Evolutionary conservation across 1,140 invertebrate species (phyloP).

Genomic region (Meloidogyne hapla): DNA sequence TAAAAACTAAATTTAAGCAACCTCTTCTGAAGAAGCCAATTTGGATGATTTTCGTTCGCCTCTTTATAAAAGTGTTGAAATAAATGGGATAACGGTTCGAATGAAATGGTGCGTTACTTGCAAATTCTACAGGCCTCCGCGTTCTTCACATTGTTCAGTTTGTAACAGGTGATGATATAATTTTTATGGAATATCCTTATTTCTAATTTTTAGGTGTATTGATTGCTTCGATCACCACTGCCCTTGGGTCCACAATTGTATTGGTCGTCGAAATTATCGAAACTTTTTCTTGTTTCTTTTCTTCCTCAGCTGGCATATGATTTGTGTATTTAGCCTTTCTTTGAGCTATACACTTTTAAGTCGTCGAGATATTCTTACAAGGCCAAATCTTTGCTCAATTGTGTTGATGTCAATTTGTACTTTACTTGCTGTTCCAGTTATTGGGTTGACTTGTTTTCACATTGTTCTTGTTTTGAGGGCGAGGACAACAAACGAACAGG

Average conservation of each 20-base stretch:
- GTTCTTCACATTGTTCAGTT: slow-evolving; percentile 97
- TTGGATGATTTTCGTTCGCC: slow-evolving; percentile 90
- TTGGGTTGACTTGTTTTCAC: slow-evolving; percentile 95
- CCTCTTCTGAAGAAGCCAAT: slow-evolving; percentile 53
- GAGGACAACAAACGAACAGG: slow-evolving; percentile 99
- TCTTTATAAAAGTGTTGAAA: slow-evolving; percentile 94
- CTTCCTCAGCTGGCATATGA: slow-evolving; percentile 85
- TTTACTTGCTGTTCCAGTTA: slow-evolving; percentile 89
- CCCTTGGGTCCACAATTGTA: slow-evolving; percentile 99
- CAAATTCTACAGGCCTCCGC: slow-evolving; percentile 90
- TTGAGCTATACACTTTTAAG: slow-evolving; percentile 78
- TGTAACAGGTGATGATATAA: slow-evolving; percentile 72
- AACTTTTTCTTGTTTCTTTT: slow-evolving; percentile 98
- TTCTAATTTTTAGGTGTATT: slow-evolving; percentile 66
- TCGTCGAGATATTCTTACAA: slow-evolving; percentile 60
- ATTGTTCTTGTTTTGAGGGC: slow-evolving; percentile 91
- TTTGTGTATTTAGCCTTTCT: slow-evolving; percentile 89
- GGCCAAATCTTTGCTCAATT: slow-evolving; percentile 69
- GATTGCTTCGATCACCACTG: slow-evolving; percentile 99
- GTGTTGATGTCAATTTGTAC: slow-evolving; percentile 86
- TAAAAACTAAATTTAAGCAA: too few relatives aligned
- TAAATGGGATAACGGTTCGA: slow-evolving; percentile 84
- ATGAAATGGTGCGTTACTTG: slow-evolving; percentile 99
- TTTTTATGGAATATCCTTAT: not conserved
- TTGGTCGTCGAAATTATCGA: slow-evolving; percentile 94